phyloP scores from a whole-genome alignment of 37 sponge, comb jelly and placozoan genomes.

The Oopsacas minuta region DNA sequence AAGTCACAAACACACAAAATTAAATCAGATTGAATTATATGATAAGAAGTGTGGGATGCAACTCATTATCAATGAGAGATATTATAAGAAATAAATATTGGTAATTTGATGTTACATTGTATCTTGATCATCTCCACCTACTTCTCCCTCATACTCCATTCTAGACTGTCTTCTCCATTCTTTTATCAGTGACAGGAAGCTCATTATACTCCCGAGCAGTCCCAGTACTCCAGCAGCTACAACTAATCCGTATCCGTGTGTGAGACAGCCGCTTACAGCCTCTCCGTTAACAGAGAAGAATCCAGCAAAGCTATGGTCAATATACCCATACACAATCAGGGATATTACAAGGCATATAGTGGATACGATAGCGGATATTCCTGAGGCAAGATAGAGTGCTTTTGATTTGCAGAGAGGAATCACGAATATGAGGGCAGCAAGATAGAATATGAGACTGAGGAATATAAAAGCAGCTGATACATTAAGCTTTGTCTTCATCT shows the following conservation, averaged over 20 bases:
- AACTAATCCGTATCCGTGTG: constrained; percentile 59
- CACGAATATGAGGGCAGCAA: constrained; percentile 9
- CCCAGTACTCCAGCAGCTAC: constrained; percentile 45
- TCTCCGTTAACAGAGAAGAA: constrained; percentile 58
- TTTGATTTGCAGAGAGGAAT: constrained; percentile 12
- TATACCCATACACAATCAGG: neutral
- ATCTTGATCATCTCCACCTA: neutral
- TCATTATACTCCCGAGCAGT: constrained; percentile 30
- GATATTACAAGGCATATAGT: neutral
- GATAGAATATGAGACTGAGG: constrained; percentile 14
- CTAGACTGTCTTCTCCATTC: neutral
- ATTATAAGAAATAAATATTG: neutral
- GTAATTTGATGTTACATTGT: neutral
- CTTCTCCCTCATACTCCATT: neutral
- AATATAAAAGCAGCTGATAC: constrained; percentile 7
- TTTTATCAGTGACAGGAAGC: constrained; percentile 28
- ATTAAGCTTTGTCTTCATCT: constrained; percentile 16
- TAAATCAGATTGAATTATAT: too few species aligned
- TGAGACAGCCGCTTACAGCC: constrained; percentile 37
- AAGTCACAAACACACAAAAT: neutral
- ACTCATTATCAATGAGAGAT: neutral
- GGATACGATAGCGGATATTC: neutral
- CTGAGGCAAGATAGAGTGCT: constrained; percentile 9
- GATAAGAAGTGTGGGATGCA: neutral
- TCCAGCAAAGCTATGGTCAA: constrained; percentile 29